phyloP scores from a whole-genome alignment of 2,113 vertebrate species.

The Cervus canadensis region DNA sequence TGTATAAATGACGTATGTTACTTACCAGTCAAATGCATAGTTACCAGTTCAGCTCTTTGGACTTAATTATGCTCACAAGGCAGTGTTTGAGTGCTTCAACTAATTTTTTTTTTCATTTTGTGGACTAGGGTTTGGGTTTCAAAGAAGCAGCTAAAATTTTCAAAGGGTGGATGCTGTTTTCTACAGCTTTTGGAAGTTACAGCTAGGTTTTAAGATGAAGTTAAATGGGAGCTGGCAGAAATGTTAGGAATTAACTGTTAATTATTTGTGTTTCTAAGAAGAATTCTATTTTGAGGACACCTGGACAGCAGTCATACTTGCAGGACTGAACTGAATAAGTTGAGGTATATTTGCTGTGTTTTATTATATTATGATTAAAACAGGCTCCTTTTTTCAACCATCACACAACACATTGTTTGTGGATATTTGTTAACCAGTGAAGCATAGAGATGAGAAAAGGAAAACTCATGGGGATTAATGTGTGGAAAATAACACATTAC shows the following conservation, averaged over 20 bases:
- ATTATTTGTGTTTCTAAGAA: slow-evolving; percentile 23
- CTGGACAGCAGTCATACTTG: neutral
- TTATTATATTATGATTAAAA: neutral
- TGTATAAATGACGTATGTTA: neutral
- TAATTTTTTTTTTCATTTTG: slow-evolving; percentile 5
- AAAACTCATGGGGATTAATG: neutral
- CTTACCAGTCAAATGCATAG: neutral
- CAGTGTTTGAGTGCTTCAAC: neutral
- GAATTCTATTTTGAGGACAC: neutral
- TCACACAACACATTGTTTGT: neutral
- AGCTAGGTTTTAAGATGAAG: neutral
- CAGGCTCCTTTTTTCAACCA: neutral
- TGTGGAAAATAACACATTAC: neutral
- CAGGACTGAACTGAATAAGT: neutral
- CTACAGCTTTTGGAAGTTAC: neutral
- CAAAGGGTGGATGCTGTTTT: neutral
- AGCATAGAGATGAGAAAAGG: neutral
- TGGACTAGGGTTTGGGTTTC: neutral
- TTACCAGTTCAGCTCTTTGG: neutral
- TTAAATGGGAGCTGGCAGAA: neutral
- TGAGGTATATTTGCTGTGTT: neutral
- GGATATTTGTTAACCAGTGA: neutral
- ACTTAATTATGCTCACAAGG: neutral
- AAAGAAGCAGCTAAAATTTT: neutral
- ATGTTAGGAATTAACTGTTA: neutral